Percentiles rank a stretch among this genome's conserved stretches.
These are phyloP conservation scores for Cepaea nemoralis DNA, from an alignment of 1,140 invertebrate genomes.

Conservation along the genomic window DNA sequence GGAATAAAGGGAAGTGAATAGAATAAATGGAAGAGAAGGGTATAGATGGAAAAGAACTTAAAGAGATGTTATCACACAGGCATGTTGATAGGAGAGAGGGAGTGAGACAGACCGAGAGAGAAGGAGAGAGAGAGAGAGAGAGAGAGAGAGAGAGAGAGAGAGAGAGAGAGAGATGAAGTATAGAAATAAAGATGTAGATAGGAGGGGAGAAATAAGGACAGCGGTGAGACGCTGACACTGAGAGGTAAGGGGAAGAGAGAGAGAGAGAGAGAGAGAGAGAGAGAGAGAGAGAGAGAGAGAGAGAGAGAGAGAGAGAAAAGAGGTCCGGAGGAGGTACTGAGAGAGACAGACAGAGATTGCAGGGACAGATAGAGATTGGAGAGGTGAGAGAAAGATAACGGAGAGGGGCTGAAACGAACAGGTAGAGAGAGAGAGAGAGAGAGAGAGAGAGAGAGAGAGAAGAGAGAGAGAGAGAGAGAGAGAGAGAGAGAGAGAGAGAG, in stretches of 20 bases:
- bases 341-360: neutral
- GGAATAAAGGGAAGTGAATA: neutral
- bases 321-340: neutral
- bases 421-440: neutral
- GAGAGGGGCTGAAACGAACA: no score
- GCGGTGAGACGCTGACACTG: neutral
- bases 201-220: neutral
- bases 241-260: neutral
- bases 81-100: neutral
- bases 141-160: conserved; percentile 1
- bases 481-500: no score
- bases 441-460: neutral
- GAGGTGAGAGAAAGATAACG: neutral
- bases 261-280: conserved; percentile 3
- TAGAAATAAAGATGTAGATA: neutral
- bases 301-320: conserved; percentile 17
- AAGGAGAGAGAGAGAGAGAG: neutral
- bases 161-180: neutral
- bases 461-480: no score
- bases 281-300: neutral
- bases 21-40: neutral
- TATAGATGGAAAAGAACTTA: neutral
- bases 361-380: neutral
- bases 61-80: no score
- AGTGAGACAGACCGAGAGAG: neutral